Conservation (phyloP, 2,113 vertebrate species). For the Aegypius monachus region DNA sequence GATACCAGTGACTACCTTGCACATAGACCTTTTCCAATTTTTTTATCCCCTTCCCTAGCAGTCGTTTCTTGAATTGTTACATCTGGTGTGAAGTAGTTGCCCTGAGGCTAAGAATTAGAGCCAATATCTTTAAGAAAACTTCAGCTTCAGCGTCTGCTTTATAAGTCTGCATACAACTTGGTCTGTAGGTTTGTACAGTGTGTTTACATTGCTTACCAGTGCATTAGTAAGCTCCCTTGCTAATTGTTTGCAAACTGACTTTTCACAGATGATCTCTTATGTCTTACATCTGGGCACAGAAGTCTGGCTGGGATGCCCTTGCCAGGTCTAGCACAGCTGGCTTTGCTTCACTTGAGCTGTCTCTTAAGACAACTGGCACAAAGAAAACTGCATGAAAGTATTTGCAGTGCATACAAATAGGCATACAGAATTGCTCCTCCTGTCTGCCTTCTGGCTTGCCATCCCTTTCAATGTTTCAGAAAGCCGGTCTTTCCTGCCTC, state of each 20-base stretch:
- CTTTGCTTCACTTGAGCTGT: background rate
- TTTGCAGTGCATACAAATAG: conserved; percentile 7
- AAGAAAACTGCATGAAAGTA: background rate
- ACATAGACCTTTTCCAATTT: background rate
- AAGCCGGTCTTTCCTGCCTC: background rate
- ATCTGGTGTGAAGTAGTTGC: background rate
- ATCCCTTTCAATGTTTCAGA: background rate
- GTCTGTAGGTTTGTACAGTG: background rate
- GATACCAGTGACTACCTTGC: background rate
- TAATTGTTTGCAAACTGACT: conserved; percentile 22
- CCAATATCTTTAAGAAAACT: background rate
- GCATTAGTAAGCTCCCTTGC: background rate
- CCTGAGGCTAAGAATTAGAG: background rate
- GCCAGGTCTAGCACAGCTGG: conserved; percentile 30
- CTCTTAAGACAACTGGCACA: background rate
- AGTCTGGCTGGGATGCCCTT: background rate
- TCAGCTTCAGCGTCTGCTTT: background rate
- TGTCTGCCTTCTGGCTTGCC: background rate
- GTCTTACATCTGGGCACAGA: background rate
- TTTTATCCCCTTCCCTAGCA: background rate
- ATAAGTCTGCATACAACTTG: rapidly evolving
- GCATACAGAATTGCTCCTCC: background rate
- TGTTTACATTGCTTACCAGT: background rate
- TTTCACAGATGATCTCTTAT: background rate
- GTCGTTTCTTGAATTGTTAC: background rate